Evolutionary conservation across 2,113 vertebrate species (phyloP), one percentile per base, ranked within the genome.

Genomic region (Cyprinodon brontotheroides): DNA sequence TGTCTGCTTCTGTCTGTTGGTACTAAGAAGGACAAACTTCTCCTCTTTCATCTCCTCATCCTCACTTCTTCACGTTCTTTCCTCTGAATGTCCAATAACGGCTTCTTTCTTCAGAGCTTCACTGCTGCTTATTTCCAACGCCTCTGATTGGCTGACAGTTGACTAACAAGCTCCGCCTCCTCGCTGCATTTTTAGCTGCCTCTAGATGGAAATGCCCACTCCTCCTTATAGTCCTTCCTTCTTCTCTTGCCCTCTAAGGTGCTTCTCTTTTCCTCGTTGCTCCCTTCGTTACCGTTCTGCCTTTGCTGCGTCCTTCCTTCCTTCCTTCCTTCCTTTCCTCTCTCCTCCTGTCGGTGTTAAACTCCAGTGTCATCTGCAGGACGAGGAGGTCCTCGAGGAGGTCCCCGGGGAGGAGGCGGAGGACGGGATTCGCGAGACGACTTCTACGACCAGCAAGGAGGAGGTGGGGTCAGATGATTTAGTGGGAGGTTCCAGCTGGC

Each of bases 401-500:
- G 93, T 88, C 74, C 94, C 87, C 92, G 95, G 95, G 96, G 82
- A 84, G 80, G 86, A 38, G 81, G 81, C 67, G 86, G 96, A 93
- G 95, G 96, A 83, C 93, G 95, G 61, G 96, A 96, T 64, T 92
- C 90, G 90, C 93, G 94, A 78, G 96, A 96, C 36, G 97, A 98
- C 92, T 96, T 67, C 74, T 68, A 89, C 93, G 95, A 93, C 90
- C 92, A 90, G 0, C 84, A 61, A 64, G 94, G 92, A 90, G 94
- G 92, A 94, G 93, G 94, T 91, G 92, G 64, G 88, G 36, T 61
- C 72, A 71, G 37, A 77, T 43, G 81, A 47, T 62, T 70, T 48
- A 47, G 71, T 74, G 70, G 77, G 70, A 75, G 76, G 57, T 72
- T 67, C 76, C 63, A 64, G 72, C 53, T 8, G 15, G 45, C 73